A percentile compares a stretch with the other conserved stretches of the same genome.
Evolutionary conservation across 1,140 invertebrate genomes (phyloP).

Genomic region (Delia radicum): DNA sequence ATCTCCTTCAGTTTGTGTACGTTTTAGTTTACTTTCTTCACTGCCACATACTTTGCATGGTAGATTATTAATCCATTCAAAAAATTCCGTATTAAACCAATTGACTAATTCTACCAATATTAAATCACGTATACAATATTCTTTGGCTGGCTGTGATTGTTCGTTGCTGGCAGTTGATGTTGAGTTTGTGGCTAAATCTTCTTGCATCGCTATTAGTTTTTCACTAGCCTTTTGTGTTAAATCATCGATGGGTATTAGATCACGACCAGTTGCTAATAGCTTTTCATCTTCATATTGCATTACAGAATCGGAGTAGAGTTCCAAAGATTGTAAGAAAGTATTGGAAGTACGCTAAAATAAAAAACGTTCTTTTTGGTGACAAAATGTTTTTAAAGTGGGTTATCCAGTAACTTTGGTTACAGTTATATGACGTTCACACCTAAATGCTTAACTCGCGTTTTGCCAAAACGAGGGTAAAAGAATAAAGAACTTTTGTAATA

Average conservation of each 20-base stretch:
- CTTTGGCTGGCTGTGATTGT: constrained; percentile 30
- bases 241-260: constrained; percentile 62
- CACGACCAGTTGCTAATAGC: constrained; percentile 62
- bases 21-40: constrained; percentile 43
- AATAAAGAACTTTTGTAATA: too few relatives aligned
- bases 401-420: too few relatives aligned
- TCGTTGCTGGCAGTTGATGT: constrained; percentile 31
- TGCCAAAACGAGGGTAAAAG: too few relatives aligned
- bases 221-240: constrained; percentile 64
- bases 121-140: constrained; percentile 70
- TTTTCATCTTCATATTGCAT: constrained; percentile 66
- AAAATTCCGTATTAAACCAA: constrained; percentile 94
- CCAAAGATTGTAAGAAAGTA: constrained; percentile 60
- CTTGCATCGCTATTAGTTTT: constrained; percentile 64
- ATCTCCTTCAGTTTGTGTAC: constrained; percentile 55
- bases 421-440: too few relatives aligned
- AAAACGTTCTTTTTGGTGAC: too few relatives aligned
- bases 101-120: constrained; percentile 75
- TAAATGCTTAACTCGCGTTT: too few relatives aligned
- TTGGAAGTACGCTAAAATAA: constrained; percentile 47
- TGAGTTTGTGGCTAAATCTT: constrained; percentile 57
- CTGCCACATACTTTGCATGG: constrained; percentile 69
- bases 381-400: not conserved
- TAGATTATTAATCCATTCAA: constrained; percentile 84
- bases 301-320: constrained; percentile 61